Evolutionary conservation across 1,140 invertebrate species (phyloP).

Genomic region (Sarcophaga bullata): DNA sequence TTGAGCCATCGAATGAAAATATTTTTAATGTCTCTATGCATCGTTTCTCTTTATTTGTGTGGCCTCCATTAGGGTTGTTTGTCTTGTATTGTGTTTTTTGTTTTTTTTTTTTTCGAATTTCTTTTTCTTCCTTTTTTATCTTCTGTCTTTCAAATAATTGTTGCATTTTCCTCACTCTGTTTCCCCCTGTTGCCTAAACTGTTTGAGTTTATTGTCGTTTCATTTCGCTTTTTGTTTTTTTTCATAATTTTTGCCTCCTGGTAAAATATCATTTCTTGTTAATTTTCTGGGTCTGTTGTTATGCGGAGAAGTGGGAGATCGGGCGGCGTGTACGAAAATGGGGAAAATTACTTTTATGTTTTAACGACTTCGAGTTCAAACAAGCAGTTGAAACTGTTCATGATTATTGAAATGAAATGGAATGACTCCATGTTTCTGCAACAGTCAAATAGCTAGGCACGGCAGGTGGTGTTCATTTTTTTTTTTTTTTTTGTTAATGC

Average conservation of each 20-base stretch:
- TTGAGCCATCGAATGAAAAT: neutral
- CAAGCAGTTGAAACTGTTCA: neutral
- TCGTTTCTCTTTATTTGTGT: neutral
- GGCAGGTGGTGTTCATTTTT: no score
- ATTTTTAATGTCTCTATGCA: constrained; percentile 4
- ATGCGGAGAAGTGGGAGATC: no score
- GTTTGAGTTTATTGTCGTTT: neutral
- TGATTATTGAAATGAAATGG: constrained; percentile 6
- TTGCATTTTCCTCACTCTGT: neutral
- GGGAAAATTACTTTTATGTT: neutral
- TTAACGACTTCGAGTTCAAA: constrained; percentile 15
- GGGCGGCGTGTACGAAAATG: neutral
- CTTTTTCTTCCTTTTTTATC: no score
- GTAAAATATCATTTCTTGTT: constrained; percentile 3
- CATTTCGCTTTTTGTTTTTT: neutral
- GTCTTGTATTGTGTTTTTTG: constrained; percentile 32
- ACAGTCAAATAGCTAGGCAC: no score
- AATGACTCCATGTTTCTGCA: no score
- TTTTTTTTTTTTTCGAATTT: neutral
- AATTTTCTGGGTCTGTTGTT: neutral
- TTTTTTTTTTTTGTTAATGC: no score
- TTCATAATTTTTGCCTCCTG: neutral
- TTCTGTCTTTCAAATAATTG: neutral
- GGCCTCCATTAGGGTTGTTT: constrained; percentile 27
- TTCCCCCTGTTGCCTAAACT: neutral